Evolutionary conservation across 2,113 vertebrate genomes (phyloP), one percentile per base, ranked within the genome.

Genomic region (Myiopsitta monachus): DNA sequence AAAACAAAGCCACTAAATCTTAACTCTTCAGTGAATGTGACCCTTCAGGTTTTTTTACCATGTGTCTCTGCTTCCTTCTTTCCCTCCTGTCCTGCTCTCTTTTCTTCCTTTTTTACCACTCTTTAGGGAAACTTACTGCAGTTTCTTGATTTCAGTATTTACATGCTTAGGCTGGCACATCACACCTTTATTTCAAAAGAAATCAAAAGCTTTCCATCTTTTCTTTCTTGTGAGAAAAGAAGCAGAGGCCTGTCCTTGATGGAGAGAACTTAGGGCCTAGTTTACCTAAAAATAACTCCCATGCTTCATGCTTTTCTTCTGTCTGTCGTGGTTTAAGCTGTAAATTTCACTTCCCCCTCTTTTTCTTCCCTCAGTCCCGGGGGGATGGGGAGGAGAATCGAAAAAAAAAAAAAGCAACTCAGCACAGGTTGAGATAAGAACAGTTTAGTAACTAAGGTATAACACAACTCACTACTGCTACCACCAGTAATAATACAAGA

Each of bases 1-100:
- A 96, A 97, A 70, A n/a, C 69, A 87, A 96, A 75, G 31, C 73
- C 80, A 83, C 24, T 74, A 75, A 81, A 88, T 85, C 68, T 94
- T 82, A 95, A 96, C 52, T 90, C 63, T 76, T 94, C 90, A 84
- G 18, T 69, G 41, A 74, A n/a, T 90, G 54, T 94, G 55, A 30
- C 73, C 64, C 87, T 82, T 68, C 14, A 19, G 59, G 49, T 90
- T 82, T 63, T 87, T 77, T 76, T 61, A 31, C 38, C 4, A 1
- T 52, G 75, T 72, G 31, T 12, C 19, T 85, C 59, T 2, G 1
- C 41, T 36, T 52, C 57, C 18, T 83, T 14, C 33, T 6, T 57
- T 61, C 28, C 33, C 44, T 16, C 18, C 27, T 2, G 1, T 31
- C 46, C 61, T 81, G 22, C 41, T 39, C 19, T 73, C 18, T 92